Percentiles rank a stretch among this genome's conserved stretches.
phyloP scores from a whole-genome alignment of 2,113 vertebrate genomes.

The Ardeotis arabs region DNA sequence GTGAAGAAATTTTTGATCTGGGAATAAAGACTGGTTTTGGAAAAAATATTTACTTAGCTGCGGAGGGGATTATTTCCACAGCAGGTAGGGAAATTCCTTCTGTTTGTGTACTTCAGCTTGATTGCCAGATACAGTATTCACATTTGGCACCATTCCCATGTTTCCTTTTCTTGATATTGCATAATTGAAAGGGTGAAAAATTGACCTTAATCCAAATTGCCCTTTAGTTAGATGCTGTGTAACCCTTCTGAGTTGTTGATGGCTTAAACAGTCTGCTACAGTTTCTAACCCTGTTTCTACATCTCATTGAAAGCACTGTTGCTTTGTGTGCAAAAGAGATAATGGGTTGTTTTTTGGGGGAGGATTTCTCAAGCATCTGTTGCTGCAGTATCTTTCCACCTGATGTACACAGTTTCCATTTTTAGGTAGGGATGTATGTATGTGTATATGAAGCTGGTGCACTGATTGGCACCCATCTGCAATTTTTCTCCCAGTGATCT shows the following conservation, averaged over 20 bases:
- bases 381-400: not conserved
- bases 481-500: not conserved
- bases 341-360: not conserved
- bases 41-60: not conserved
- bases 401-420: not conserved
- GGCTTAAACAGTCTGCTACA: not conserved
- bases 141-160: slow-evolving; percentile 15
- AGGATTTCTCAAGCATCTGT: not conserved
- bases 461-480: not conserved
- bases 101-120: not conserved
- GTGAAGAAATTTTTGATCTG: not conserved
- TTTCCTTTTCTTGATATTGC: slow-evolving; percentile 18
- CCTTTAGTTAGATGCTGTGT: not conserved
- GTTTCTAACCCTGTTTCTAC: not conserved
- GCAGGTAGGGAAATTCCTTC: not conserved
- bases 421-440: not conserved
- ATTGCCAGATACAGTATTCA: slow-evolving; percentile 13
- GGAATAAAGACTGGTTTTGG: not conserved
- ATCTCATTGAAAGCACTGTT: not conserved
- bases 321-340: not conserved
- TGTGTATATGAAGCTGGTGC: not conserved
- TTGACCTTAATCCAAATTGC: slow-evolving; percentile 20
- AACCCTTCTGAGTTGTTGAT: not conserved
- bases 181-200: slow-evolving; percentile 53
- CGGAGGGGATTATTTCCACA: not conserved